A percentile compares a stretch with the other conserved stretches of the same genome.
These are phyloP conservation scores for Indicator maculatus DNA, from an alignment of 2,113 vertebrate species.

Conservation along the genomic window DNA sequence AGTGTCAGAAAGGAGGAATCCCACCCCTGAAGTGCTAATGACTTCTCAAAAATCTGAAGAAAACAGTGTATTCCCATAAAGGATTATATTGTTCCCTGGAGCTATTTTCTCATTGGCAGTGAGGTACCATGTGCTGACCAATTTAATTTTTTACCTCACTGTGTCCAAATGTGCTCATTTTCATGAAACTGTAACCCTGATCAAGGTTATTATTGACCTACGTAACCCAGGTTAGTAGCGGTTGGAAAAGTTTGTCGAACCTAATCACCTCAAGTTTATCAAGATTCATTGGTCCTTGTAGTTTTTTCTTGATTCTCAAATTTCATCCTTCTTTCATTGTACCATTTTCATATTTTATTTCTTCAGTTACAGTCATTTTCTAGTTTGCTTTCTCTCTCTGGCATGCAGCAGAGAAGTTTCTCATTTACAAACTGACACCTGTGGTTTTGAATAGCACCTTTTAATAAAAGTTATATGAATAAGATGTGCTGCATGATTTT, in stretches of 20 bases:
- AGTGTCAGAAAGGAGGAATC: background rate
- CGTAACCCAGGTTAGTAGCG: background rate
- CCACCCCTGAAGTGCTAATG: background rate
- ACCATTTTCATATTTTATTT: slow-evolving; percentile 19
- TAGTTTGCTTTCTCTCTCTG: background rate
- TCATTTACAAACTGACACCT: background rate
- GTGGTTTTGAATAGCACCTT: slow-evolving; percentile 15
- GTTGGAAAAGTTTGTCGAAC: slow-evolving; percentile 15
- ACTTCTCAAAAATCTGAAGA: background rate
- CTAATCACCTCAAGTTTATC: background rate
- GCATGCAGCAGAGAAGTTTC: background rate
- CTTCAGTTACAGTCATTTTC: background rate
- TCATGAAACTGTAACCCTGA: background rate
- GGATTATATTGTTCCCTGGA: background rate
- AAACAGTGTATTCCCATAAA: background rate
- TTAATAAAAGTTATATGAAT: slow-evolving; percentile 46
- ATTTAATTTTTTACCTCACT: background rate
- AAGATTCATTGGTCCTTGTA: background rate
- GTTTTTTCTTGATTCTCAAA: background rate
- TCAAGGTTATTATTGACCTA: background rate
- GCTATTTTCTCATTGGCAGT: background rate
- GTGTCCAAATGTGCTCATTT: background rate
- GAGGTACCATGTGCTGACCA: background rate
- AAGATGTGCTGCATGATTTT: slow-evolving; percentile 5
- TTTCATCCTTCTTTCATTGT: background rate